A percentile compares a stretch with the other conserved stretches of the same genome.
Evolutionary conservation across 2,888 invertebrate species (phyloP).

Genomic region (Sisyra nigra): DNA sequence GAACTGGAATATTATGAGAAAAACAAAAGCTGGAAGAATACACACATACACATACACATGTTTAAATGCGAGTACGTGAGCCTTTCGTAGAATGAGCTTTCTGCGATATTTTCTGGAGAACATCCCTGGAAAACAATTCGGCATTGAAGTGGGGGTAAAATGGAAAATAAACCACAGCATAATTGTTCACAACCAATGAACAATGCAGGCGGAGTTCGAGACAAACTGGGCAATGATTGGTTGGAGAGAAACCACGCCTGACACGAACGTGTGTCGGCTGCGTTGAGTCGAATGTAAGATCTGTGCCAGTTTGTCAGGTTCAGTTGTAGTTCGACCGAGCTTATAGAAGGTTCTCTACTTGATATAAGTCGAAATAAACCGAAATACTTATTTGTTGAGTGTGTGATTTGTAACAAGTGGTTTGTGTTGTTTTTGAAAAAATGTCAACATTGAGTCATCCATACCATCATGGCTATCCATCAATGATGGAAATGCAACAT

Average conservation of each 20-base stretch:
- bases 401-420: background rate
- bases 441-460: constrained; percentile 8
- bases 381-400: background rate
- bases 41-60: no score
- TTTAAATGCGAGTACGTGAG: no score
- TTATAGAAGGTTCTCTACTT: background rate
- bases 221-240: constrained; percentile 12
- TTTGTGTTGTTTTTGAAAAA: background rate
- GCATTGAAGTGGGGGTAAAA: constrained; percentile 1
- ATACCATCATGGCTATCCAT: constrained; percentile 5
- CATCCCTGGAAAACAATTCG: background rate
- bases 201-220: constrained; percentile 13
- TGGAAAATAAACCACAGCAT: constrained; percentile 5
- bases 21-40: background rate
- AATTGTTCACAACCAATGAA: constrained; percentile 8
- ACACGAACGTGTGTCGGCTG: background rate
- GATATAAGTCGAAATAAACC: background rate
- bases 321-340: background rate
- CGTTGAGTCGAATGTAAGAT: background rate
- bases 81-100: no score
- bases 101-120: no score
- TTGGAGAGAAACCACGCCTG: background rate
- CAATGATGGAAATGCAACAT: constrained; percentile 9
- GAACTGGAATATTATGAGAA: background rate
- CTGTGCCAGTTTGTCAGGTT: no score